Base-by-base conservation (phyloP, 2,113 vertebrate species). In the Plecturocebus donacophilus region DNA sequence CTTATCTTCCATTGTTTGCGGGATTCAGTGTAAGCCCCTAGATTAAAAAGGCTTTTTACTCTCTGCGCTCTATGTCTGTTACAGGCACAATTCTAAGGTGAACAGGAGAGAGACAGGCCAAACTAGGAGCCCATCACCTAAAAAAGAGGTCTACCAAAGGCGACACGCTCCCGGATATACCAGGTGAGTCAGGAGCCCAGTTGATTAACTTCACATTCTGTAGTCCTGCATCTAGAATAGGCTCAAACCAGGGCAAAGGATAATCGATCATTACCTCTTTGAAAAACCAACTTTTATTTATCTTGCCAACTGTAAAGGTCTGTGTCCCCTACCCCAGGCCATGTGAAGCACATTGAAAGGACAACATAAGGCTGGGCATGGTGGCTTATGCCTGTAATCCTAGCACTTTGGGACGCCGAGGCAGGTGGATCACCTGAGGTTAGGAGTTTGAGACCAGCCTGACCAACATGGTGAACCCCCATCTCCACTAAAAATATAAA, bases 151-250 rank as follows among this genome's bases (percentile, higher is more conserved):
- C 27, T 97, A 99, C 83, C 97, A 98, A 3, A 98, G 98, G 80
- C 99, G 98, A 77, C 98, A 98, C 3, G 70, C 81, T 19, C 82
- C 98, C 0, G 98, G 98, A 0, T 99, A 99, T 76, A 99, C 99
- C 16, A 99, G 98, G 99, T 99, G 97, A 97, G 99, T 38, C n/a
- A 35, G 30, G 49, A 47, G 14, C 38, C 40, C 9, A 9, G 8
- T 7, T 45, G 20, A 1, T 58, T 19, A 49, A 12, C 30, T 93
- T 52, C 42, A 71, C 42, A 52, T 32, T 42, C 49, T 45, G 4
- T 1, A 38, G 77, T 6, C 92, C 82, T 54, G 42, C n/a, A 32
- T 35, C 49, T 32, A 61, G 25, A 68, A 42, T 32, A 54, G 56
- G 71, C 32, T 82, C 7, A 75, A 21, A 83, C n/a, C 68, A 38